Evolutionary conservation across 2,888 invertebrate genomes (phyloP), one percentile per base, ranked within the genome.

Genomic region (Cryptosula pallasiana): DNA sequence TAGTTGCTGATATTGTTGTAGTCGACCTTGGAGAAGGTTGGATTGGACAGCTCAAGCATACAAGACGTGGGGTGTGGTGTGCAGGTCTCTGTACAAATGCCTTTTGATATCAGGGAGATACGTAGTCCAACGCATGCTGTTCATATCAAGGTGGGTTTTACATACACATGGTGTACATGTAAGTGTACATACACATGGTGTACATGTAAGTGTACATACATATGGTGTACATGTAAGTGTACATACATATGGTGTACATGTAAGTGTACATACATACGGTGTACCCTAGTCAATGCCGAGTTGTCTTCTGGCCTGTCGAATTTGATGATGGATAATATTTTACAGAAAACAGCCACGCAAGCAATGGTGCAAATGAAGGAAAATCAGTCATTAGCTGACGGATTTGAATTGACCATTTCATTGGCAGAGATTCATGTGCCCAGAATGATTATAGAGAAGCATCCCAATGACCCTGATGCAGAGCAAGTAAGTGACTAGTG

Each of bases 361-460:
- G 84, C 84, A n/a, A 81, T 82, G 20, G 80, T 86, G n/a, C 78
- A 81, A 73, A 75, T 83, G 76, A 71, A 73, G 5, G 73, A 75
- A 29, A 76, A 78, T 27, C 77, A 81, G 73, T 73, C 75, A 16
- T 76, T 85, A 16, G 75, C 75, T 1, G 78, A 81, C 71, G 86
- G 85, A 71, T 85, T 86, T 76, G 80, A 82, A 71, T 78, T 87
- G 27, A 76, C 82, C 45, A 79, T 86, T 72, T 78, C 79, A 25
- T 78, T 86, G 34, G 82, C 83, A 20, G 84, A 86, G 73, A 80
- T 84, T 57, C 85, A 86, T 75, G 82, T 83, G 13, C 86, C 86
- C 1, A 76, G 86, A 69, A 81, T 87, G 82, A 86, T 86, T 81
- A 82, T 84, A 5, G 86, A 87, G 77, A 78, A 78, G 58, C 77